Percentiles rank a stretch among this genome's conserved stretches.
Evolutionary conservation across 2,888 invertebrate genomes (phyloP).

Genomic region (Plemyria rubiginata): DNA sequence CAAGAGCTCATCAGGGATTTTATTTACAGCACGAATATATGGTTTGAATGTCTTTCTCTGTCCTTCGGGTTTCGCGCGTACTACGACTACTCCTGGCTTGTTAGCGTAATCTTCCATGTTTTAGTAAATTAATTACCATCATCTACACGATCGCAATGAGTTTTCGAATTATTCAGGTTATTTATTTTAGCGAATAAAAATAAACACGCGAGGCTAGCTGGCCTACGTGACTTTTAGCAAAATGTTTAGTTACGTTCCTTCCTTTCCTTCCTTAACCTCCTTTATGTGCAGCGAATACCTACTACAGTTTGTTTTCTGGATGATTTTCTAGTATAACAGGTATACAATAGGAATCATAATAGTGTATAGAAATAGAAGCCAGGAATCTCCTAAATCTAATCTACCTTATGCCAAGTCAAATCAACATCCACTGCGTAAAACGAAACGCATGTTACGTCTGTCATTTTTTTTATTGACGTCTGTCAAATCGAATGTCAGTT

Average conservation of each 20-base stretch:
- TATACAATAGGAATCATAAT: background rate
- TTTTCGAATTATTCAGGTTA: slow-evolving; percentile 50
- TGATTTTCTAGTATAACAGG: too few relatives aligned
- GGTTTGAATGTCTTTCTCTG: slow-evolving; percentile 92
- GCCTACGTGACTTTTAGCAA: slow-evolving; percentile 80
- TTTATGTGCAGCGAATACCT: too few relatives aligned
- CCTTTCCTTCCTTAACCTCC: slow-evolving; percentile 38
- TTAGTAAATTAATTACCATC: slow-evolving; percentile 28
- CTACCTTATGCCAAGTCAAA: too few relatives aligned
- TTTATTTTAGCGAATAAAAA: slow-evolving; percentile 50
- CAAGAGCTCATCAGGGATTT: slow-evolving; percentile 92
- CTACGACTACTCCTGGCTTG: slow-evolving; percentile 85
- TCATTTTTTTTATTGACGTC: background rate
- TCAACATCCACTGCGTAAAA: slow-evolving; percentile 1
- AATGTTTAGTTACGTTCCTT: slow-evolving; percentile 51
- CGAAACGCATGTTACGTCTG: slow-evolving; percentile 9
- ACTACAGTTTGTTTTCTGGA: too few relatives aligned
- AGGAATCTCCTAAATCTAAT: too few relatives aligned
- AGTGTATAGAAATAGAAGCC: too few relatives aligned
- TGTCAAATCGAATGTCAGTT: slow-evolving; percentile 12
- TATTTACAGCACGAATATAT: slow-evolving; percentile 88
- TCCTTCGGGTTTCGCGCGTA: slow-evolving; percentile 90
- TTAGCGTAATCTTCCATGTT: slow-evolving; percentile 68
- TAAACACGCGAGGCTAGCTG: slow-evolving; percentile 70
- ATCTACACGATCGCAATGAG: slow-evolving; percentile 9